Base-by-base conservation (phyloP, 2,888 invertebrate species). In the Timema podura region DNA sequence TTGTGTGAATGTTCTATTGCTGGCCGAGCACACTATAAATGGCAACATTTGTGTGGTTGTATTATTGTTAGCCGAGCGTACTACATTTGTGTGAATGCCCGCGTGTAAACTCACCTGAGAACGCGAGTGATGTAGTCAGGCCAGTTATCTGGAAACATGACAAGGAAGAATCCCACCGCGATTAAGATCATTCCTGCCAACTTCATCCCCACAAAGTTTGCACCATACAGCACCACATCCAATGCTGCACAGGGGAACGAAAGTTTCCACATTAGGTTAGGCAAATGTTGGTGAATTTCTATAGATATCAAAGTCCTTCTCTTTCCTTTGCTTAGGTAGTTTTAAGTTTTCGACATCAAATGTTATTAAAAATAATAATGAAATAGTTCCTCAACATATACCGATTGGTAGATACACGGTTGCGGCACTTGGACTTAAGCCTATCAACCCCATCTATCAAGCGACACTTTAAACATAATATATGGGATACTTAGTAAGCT, bases 61-160 rank as follows among this genome's bases (percentile, higher is more conserved):
- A 30, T 30, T 30, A 30, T 30, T 30, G 30, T 3, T 30, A 30
- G 30, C 30, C 3, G 30, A 30, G 30, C 30, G 30, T 30, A 54
- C n/a, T 47, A 16, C 15, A 5, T 15, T n/a, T 16, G 68, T 6
- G 16, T 30, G 30, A 30, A 30, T 30, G 30, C 1, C 30, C 3
- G 30, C 3, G 30, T 30, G 30, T 78, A 76, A 79, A 80, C 85
- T 83, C 85, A 95, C 94, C 95, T 90, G 77, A 96, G 85, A 73
- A 95, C 85, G 76, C 93, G 87, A 78, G 94, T 95, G 81, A 96
- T 93, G 81, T 95, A 96, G 80, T 95, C 93, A 0, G 96, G 95
- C 96, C 96, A 96, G 84, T 96, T 95, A 81, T 95, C 94, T 0
- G 96, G 96, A 77, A 96, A 92, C 90, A 96, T 92, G 73, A 96